Evolutionary conservation across 2,888 invertebrate species (phyloP).

Genomic region (Pyrocoelia pectoralis): DNA sequence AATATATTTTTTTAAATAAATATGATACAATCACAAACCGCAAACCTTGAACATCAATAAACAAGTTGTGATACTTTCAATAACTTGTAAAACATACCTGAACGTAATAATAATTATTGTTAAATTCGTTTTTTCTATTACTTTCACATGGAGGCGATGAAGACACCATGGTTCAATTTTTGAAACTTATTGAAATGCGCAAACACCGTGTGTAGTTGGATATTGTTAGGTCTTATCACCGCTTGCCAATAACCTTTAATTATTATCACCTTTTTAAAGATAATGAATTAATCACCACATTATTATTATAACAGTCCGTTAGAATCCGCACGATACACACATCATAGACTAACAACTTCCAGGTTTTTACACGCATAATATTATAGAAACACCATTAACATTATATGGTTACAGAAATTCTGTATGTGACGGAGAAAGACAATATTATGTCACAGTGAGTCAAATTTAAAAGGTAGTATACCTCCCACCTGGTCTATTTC

Average conservation of each 20-base stretch:
- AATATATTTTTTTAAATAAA: not conserved
- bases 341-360: not conserved
- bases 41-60: constrained; percentile 32
- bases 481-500: constrained; percentile 36
- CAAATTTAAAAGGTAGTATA: constrained; percentile 26
- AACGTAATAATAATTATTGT: constrained; percentile 31
- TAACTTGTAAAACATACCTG: constrained; percentile 27
- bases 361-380: not conserved
- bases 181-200: not conserved
- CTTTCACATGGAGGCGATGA: constrained; percentile 27
- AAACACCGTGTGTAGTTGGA: not conserved
- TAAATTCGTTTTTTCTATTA: constrained; percentile 19
- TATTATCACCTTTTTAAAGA: not conserved
- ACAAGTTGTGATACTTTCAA: constrained; percentile 16
- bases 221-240: not conserved
- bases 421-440: constrained; percentile 14
- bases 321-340: not conserved
- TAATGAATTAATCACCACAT: not conserved
- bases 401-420: not conserved
- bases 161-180: constrained; percentile 23
- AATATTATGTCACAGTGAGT: constrained; percentile 29
- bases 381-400: constrained; percentile 2
- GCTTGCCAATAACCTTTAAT: not conserved
- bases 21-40: not conserved
- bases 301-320: not conserved